Conservation (phyloP, 2,888 invertebrate species). For the Omphaloscelis lunosa region DNA sequence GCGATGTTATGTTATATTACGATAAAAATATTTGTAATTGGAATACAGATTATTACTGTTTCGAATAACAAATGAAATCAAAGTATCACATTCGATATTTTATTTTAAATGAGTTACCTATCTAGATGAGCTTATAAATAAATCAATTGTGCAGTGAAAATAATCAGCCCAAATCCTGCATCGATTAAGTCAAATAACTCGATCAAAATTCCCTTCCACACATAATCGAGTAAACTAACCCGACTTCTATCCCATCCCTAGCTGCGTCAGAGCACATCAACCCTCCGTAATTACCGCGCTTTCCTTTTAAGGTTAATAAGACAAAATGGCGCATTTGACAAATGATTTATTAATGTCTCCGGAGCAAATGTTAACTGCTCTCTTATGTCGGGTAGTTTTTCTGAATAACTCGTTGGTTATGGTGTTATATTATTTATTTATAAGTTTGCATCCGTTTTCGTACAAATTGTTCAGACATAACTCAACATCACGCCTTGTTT, state of each 20-base stretch:
- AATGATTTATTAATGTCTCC: slow-evolving; percentile 81
- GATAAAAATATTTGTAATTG: not conserved
- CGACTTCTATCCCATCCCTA: slow-evolving; percentile 54
- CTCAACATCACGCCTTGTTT: not conserved
- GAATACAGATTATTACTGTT: not conserved
- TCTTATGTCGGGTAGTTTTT: slow-evolving; percentile 42
- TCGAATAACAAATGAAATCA: not conserved
- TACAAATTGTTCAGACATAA: not conserved
- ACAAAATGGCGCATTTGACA: slow-evolving; percentile 85
- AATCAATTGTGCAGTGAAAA: not conserved
- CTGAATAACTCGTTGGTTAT: slow-evolving; percentile 16
- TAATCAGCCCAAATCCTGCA: not conserved
- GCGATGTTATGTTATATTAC: not conserved
- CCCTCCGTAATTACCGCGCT: slow-evolving; percentile 76
- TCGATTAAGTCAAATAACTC: not conserved
- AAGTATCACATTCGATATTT: not conserved
- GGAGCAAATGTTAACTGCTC: slow-evolving; percentile 78
- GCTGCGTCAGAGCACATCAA: slow-evolving; percentile 61
- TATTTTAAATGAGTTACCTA: not conserved
- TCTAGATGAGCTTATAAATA: not conserved
- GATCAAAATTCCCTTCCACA: not conserved
- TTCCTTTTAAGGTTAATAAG: slow-evolving; percentile 84
- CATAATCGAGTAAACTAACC: slow-evolving; percentile 33
- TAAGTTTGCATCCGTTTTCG: slow-evolving; percentile 3
- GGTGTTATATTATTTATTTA: slow-evolving; percentile 43